A percentile compares a stretch with the other conserved stretches of the same genome.
Evolutionary conservation across 1,140 invertebrate species (phyloP).

Genomic region (Lucilia cuprina): DNA sequence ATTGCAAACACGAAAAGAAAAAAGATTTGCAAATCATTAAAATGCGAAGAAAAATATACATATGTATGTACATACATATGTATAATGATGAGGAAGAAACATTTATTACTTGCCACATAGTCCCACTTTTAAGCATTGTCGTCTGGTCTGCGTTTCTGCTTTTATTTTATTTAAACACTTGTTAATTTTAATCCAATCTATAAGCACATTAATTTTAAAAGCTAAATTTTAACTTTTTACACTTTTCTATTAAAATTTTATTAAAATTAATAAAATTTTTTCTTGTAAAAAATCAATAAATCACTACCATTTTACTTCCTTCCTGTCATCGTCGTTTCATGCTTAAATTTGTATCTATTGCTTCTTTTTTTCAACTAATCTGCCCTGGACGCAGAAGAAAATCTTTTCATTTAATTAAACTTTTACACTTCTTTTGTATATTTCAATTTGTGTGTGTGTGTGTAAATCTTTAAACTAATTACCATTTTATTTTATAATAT

Average conservation of each 20-base stretch:
- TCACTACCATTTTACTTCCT: constrained; percentile 23
- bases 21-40: background rate
- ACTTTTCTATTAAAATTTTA: background rate
- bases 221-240: background rate
- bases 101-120: background rate
- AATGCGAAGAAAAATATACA: background rate
- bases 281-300: constrained; percentile 35
- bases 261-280: background rate
- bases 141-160: background rate
- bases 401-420: background rate
- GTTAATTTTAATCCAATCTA: background rate
- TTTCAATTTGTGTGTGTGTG: background rate
- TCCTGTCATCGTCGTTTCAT: constrained; percentile 15
- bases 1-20: background rate
- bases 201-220: background rate
- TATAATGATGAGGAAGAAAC: background rate
- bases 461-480: background rate
- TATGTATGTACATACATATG: too few species aligned
- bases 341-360: background rate
- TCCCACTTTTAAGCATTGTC: background rate
- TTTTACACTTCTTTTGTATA: background rate
- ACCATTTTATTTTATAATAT: background rate
- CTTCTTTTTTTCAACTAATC: background rate
- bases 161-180: background rate
- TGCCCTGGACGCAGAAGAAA: background rate